phyloP scores from a whole-genome alignment of 2,797 vertebrate species.

The Peromyscus eremicus region DNA sequence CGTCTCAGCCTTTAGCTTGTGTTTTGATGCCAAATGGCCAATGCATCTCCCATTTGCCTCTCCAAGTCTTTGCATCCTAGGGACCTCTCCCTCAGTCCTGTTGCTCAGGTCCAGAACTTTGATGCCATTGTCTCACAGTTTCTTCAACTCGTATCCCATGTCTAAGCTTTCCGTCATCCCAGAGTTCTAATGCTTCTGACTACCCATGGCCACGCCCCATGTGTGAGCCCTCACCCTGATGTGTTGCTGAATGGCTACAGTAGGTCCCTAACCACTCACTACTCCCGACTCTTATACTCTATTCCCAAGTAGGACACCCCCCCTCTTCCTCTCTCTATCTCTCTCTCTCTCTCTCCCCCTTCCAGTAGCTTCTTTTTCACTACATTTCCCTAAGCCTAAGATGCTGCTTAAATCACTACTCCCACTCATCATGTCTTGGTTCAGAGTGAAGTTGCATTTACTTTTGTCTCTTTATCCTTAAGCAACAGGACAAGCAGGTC shows the following conservation, averaged over 20 bases:
- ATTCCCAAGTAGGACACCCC: background rate
- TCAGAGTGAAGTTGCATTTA: background rate
- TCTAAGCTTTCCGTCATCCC: background rate
- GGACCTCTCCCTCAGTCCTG: background rate
- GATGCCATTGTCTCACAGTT: background rate
- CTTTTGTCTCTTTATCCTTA: background rate
- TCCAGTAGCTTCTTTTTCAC: background rate
- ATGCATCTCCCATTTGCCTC: background rate
- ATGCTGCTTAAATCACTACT: background rate
- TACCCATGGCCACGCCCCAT: fast-evolving
- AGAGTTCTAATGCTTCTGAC: background rate
- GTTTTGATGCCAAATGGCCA: background rate
- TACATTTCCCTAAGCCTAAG: background rate
- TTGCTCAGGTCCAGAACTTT: slow-evolving; percentile 4
- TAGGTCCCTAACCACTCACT: background rate
- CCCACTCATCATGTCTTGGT: too few species aligned
- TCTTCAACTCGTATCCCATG: background rate
- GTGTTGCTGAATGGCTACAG: background rate
- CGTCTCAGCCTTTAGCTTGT: background rate
- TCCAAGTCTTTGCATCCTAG: background rate
- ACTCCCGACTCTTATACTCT: background rate
- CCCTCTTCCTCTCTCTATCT: too few species aligned
- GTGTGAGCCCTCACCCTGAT: background rate
- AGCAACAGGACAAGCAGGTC: background rate
- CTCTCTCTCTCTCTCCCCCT: background rate